These are phyloP conservation scores for Chlorospingus semifuscus DNA, from an alignment of 2,797 vertebrate species.

Conservation along the genomic window DNA sequence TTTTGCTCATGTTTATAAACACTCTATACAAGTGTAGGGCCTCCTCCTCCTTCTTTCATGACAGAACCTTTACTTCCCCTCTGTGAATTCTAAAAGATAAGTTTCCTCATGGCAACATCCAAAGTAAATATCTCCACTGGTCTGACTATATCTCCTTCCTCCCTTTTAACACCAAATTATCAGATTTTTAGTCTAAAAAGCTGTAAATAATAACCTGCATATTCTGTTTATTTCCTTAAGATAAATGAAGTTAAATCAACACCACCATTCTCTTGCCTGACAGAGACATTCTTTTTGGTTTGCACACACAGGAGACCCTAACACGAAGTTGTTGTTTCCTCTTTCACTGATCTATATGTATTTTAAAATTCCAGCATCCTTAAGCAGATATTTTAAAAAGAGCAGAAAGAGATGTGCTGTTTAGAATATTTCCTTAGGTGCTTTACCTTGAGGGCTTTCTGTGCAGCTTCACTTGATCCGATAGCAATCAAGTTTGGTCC, in stretches of 20 bases:
- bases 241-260: not conserved
- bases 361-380: not conserved
- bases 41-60: not conserved
- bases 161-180: not conserved
- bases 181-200: not conserved
- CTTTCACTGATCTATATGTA: not conserved
- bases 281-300: not conserved
- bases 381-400: not conserved
- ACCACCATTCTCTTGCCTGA: not conserved
- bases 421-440: constrained; percentile 10
- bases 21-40: not conserved
- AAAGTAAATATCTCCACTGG: not conserved
- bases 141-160: not conserved
- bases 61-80: not conserved
- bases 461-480: constrained; percentile 92
- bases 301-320: not conserved
- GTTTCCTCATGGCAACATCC: not conserved
- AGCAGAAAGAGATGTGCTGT: not conserved
- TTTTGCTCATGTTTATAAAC: constrained; percentile 41
- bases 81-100: not conserved
- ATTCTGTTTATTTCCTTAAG: not conserved
- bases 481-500: constrained; percentile 94
- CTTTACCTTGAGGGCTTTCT: constrained; percentile 94
- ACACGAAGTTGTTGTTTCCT: not conserved
- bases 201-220: not conserved